A percentile compares a stretch with the other conserved stretches of the same genome.
Evolutionary conservation across 2,888 invertebrate genomes (phyloP).

Genomic region (Camponotus fellah): DNA sequence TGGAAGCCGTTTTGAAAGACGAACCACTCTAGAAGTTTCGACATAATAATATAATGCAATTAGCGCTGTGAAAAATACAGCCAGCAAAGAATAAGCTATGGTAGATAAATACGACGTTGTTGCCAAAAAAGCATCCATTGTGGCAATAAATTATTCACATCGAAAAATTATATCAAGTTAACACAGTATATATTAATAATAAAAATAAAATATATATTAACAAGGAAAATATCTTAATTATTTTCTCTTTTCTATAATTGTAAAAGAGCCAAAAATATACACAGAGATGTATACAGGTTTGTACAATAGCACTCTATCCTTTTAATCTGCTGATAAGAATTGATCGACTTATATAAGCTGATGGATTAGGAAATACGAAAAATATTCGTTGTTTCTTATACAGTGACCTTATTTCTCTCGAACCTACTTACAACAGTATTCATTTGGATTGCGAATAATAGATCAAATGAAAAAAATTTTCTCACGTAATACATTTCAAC

Average conservation of each 20-base stretch:
- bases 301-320: neutral
- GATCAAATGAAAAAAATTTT: no score
- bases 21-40: constrained; percentile 75
- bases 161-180: neutral
- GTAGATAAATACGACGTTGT: constrained; percentile 74
- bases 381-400: no score
- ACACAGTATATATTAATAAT: neutral
- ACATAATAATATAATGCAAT: constrained; percentile 81
- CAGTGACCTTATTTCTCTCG: neutral
- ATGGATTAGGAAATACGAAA: no score
- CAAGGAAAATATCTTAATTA: neutral
- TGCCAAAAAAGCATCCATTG: constrained; percentile 59
- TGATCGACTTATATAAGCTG: neutral
- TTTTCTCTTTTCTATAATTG: neutral
- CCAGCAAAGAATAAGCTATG: constrained; percentile 79
- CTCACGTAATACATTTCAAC: no score
- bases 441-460: neutral
- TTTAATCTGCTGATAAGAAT: neutral
- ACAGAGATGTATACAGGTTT: no score
- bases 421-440: neutral
- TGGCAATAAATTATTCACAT: neutral
- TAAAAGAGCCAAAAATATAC: neutral
- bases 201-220: no score
- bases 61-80: constrained; percentile 77
- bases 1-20: constrained; percentile 80